Base-by-base conservation (phyloP, 2,113 vertebrate species). In the Takifugu flavidus region DNA sequence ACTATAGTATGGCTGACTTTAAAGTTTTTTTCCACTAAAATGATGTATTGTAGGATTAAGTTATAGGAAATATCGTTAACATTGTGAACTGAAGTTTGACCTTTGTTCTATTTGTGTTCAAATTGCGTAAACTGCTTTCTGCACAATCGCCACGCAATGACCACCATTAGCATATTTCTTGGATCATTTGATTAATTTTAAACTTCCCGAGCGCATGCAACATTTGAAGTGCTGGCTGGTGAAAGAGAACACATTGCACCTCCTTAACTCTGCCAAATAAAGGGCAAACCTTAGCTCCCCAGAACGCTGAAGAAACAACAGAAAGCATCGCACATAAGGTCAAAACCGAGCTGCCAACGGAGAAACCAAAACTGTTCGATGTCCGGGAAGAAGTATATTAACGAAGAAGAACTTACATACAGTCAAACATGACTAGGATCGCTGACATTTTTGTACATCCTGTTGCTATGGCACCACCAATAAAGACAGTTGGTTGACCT, bases 271-370 rank as follows among this genome's bases (percentile, higher is more conserved):
- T 20, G 7, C 8, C 34, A 39, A 39, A 39, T 39, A 39, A 39
- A 39, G 34, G 34, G 34, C 39, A 51, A 51, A 58, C 34, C 44
- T 26, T 14, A 59, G 54, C 62, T 71, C 25, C 10, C 27, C 5
- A 2, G 26, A 15, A 43, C 0, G 13, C 53, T 44, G 44, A 25
- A 57, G 20, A 25, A 53, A 49, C 49, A 47, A 58, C 11, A 55
- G 5, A 51, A 45, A 63, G 47, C 3, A 56, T 20, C 20, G 20
- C 20, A 20, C 20, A 20, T 20, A 51, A 45, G 1, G 13, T 15
- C 44, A 12, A 13, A 25, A 6, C 8, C 8, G 6, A 52, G 27
- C 6, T 43, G 42, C 6, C 7, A 34, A 25, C 7, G 26, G 26
- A 55, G 0, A 3, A 46, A 8, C 20, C 20, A 39, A 39, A 39